These are phyloP conservation scores for Cordilura impudica DNA, from an alignment of 2,888 invertebrate species.

Conservation along the genomic window DNA sequence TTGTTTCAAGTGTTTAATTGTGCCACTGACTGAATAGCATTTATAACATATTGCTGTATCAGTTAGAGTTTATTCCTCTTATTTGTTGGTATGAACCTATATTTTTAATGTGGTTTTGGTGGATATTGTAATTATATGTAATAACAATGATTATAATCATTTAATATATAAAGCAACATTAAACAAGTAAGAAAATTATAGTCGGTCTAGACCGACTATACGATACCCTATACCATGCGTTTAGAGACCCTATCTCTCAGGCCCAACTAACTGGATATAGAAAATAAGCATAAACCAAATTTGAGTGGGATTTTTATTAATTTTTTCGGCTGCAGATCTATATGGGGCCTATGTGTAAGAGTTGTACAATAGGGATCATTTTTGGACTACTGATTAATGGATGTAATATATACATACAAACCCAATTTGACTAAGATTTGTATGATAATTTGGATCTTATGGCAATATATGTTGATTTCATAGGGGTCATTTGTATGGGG, in stretches of 20 bases:
- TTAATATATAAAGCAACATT: background rate
- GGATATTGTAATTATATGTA: background rate
- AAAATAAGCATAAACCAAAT: background rate
- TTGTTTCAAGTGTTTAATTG: slow-evolving; percentile 38
- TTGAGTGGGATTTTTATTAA: background rate
- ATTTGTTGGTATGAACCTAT: background rate
- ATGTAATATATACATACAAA: too few species aligned
- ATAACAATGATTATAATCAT: background rate
- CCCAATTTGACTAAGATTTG: too few species aligned
- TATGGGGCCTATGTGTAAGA: too few species aligned
- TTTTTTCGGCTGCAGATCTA: too few species aligned
- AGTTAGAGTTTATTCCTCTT: background rate
- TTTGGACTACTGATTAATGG: too few species aligned
- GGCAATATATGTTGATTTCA: too few species aligned
- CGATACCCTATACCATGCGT: too few species aligned
- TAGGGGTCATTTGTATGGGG: too few species aligned
- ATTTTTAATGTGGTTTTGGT: background rate
- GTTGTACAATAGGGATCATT: too few species aligned
- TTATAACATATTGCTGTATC: slow-evolving; percentile 21
- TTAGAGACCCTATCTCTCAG: background rate
- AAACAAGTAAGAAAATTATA: too few species aligned
- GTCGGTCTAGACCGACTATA: too few species aligned
- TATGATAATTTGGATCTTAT: too few species aligned
- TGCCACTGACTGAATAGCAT: slow-evolving; percentile 29
- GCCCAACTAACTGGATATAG: background rate